Evolutionary conservation across 2,113 vertebrate species (phyloP), one percentile per base, ranked within the genome.

Genomic region (Sigmodon hispidus): DNA sequence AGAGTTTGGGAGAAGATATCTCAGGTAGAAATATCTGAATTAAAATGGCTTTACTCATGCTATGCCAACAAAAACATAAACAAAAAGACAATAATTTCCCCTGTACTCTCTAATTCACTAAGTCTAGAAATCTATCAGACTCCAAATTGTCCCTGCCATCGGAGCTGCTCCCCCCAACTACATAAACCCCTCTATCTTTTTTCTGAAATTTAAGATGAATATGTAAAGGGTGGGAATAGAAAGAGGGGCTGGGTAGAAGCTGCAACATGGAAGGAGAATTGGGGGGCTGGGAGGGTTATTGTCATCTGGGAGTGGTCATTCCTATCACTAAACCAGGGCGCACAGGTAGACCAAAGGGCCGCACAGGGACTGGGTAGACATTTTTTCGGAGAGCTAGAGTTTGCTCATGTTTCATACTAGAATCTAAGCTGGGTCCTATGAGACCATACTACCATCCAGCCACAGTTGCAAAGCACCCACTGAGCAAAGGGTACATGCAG

Each of bases 121-220:
- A 63, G 48, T 55, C 48, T 48, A 94, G 43, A 26, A 77, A 36
- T 45, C 29, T 72, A 45, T 36, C 76, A 92, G 72, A 79, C 19
- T 59, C n/a, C 36, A 40, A 40, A 61, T 6, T 84, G 36, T 57
- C 48, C 10, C 43, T 67, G 16, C 36, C 88, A 88, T 57, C 79
- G 7, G 79, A 4, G n/a, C 16, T 77, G 52, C 75, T 65, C 81
- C 81, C 89, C 55, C 21, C 75, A 94, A 63, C 13, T 31, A 61
- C 77, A 19, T 19, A 91, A 73, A 24, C 36, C 70, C 77, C 36
- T 65, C 15, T 61, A 5, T 59, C 31, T 96, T 67, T 94, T 93
- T 73, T 80, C 48, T 26, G 75, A 93, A 93, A 85, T 63, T 9
- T 24, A 48, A 94, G 57, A 93, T 36, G 19, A 96, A 70, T 85